Conservation (phyloP, 1,140 invertebrate genomes). For the Microplitis demolitor region DNA sequence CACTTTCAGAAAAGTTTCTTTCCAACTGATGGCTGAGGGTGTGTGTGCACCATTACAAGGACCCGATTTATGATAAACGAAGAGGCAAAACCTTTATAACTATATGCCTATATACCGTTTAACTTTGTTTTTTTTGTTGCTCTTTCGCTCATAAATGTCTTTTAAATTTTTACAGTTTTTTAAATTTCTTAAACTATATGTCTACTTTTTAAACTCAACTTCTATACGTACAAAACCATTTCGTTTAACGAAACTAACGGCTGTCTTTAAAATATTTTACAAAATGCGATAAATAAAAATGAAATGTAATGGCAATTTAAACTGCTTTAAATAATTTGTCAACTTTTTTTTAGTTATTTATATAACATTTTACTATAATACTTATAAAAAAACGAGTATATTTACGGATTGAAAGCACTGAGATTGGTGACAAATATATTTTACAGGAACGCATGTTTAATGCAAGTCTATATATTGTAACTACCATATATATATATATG, state of each 20-base stretch:
- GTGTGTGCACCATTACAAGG: neutral
- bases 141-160: no score
- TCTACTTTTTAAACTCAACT: no score
- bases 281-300: no score
- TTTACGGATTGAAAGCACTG: neutral
- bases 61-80: constrained; percentile 24
- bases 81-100: constrained; percentile 13
- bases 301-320: no score
- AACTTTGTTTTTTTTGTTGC: neutral
- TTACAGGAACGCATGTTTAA: neutral
- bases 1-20: constrained; percentile 27
- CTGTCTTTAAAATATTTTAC: no score
- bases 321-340: no score
- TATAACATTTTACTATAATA: neutral
- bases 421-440: constrained; percentile 1
- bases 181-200: no score
- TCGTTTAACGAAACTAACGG: no score
- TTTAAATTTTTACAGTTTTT: no score
- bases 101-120: neutral
- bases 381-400: neutral
- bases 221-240: no score
- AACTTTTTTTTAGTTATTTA: no score
- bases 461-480: neutral
- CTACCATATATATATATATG: neutral
- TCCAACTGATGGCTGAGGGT: neutral